Percentiles rank a stretch among this genome's conserved stretches.
These are phyloP conservation scores for Aproaerema taeniolella DNA, from an alignment of 2,888 invertebrate genomes.

Conservation along the genomic window DNA sequence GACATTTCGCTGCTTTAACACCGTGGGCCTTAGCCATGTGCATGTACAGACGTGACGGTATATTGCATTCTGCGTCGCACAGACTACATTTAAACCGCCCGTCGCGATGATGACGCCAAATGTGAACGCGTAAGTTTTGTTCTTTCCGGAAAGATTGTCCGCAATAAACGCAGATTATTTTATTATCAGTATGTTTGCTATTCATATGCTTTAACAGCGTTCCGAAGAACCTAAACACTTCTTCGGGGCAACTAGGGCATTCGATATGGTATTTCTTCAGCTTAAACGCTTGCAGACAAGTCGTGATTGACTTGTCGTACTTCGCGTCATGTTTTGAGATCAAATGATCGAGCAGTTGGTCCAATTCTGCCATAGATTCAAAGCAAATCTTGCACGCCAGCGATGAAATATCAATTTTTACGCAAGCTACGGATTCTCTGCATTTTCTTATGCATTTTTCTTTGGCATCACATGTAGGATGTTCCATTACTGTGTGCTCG, in stretches of 20 bases:
- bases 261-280: constrained; percentile 61
- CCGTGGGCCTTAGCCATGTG: constrained; percentile 68
- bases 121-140: constrained; percentile 62
- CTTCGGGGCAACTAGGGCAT: constrained; percentile 57
- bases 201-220: constrained; percentile 66
- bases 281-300: constrained; percentile 59
- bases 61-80: constrained; percentile 60
- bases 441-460: constrained; percentile 64
- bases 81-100: constrained; percentile 60
- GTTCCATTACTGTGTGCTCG: constrained; percentile 56
- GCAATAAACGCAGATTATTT: constrained; percentile 67
- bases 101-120: constrained; percentile 64
- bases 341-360: constrained; percentile 55
- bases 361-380: constrained; percentile 49
- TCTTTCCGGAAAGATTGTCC: constrained; percentile 63
- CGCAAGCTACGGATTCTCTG: constrained; percentile 61
- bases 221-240: constrained; percentile 63
- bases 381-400: constrained; percentile 64
- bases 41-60: constrained; percentile 64
- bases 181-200: constrained; percentile 61
- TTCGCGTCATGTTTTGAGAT: constrained; percentile 56
- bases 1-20: constrained; percentile 63
- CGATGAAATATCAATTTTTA: constrained; percentile 61
- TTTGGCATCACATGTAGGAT: constrained; percentile 57
- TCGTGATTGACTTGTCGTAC: constrained; percentile 60